A percentile compares a stretch with the other conserved stretches of the same genome.
These are phyloP conservation scores for Ormia ochracea DNA, from an alignment of 2,888 invertebrate species.

Conservation along the genomic window DNA sequence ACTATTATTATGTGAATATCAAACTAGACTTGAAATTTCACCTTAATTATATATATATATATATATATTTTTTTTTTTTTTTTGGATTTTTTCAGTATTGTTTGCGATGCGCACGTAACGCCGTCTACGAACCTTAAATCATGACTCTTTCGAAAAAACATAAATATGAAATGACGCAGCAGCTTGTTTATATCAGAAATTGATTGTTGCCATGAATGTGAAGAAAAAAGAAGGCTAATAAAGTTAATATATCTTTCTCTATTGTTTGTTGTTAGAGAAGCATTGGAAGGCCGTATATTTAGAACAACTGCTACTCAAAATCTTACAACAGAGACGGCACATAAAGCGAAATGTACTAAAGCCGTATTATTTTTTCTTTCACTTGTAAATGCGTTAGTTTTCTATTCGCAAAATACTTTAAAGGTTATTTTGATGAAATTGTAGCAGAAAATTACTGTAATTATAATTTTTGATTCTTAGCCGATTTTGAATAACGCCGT, in stretches of 20 bases:
- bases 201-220: not conserved
- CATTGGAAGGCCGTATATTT: not conserved
- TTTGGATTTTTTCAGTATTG: constrained; percentile 66
- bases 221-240: constrained; percentile 3
- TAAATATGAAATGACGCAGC: constrained; percentile 64
- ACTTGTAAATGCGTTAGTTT: no score
- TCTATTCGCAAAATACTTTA: no score
- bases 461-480: no score
- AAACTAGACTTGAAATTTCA: constrained; percentile 47
- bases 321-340: no score
- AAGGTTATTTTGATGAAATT: no score
- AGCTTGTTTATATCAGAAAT: constrained; percentile 54
- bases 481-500: no score
- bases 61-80: constrained; percentile 52
- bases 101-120: constrained; percentile 70
- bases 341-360: no score
- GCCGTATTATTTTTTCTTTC: no score
- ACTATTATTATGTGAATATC: constrained; percentile 65
- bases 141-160: constrained; percentile 70
- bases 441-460: no score
- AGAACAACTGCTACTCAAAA: no score
- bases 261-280: not conserved
- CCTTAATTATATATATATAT: no score
- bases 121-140: constrained; percentile 71
- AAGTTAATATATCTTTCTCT: not conserved